Base-by-base conservation (phyloP, 2,797 vertebrate genomes). In the Lates japonicus region DNA sequence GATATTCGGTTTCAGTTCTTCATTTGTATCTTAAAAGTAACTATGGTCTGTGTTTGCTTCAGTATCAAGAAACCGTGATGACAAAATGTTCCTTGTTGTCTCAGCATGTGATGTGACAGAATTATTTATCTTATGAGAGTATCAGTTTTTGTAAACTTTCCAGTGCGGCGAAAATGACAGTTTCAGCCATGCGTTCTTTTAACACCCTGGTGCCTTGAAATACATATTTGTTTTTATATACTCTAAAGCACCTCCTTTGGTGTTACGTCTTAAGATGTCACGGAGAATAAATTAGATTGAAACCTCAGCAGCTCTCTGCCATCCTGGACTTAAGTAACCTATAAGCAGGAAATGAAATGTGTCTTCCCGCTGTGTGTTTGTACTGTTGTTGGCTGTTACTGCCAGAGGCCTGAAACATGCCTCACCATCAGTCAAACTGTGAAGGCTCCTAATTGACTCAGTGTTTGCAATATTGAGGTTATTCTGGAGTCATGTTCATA, bases 161-260 rank as follows among this genome's bases (percentile, higher is more conserved):
- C 39, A n/a, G 22, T 44, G 31, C 73, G 25, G 60, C 4, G 2
- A 35, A 13, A 39, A 39, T 61, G 25, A 74, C 25, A 52, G 25
- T 54, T 35, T 59, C 19, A 63, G 68, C 74, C 16, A 20, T 76
- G 62, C 67, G 51, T 74, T 88, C 59, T 14, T 65, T 2, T 59
- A 54, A 73, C 67, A 75, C 70, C 71, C 72, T 59, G 73, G 88
- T 93, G 88, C 94, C 93, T 95, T 93, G 42, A 78, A 84, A 64
- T 84, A 41, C 71, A 76, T 44, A 66, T 73, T 65, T 74, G 17
- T 85, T 74, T 82, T 46, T 74, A 20, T 76, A 65, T 39, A 58
- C 62, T 59, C n/a, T 22, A 31, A 20, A 48, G n/a, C 52, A 41
- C 29, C n/a, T 48, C 37, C 17, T 41, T n/a, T 66, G 66, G 20